Conservation (phyloP, 2,888 invertebrate species). For the Epicampocera succincta region DNA sequence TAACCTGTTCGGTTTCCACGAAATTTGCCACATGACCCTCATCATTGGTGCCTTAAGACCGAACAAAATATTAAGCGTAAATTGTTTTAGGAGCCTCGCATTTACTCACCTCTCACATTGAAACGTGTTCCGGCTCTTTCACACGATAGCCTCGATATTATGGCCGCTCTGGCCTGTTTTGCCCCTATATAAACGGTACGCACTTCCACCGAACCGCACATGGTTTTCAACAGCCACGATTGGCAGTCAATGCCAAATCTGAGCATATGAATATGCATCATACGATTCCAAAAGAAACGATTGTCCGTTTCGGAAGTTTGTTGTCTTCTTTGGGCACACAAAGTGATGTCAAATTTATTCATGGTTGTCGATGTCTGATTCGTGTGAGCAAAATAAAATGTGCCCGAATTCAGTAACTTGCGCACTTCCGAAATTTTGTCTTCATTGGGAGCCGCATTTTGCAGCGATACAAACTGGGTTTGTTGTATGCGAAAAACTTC, state of each 20-base stretch:
- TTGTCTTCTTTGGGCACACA: constrained; percentile 94
- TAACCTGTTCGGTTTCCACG: constrained; percentile 99
- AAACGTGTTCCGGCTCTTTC: constrained; percentile 99
- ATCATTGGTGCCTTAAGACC: constrained; percentile 91
- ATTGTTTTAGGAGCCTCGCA: too few relatives aligned
- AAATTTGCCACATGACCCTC: constrained; percentile 99
- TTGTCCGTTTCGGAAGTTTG: constrained; percentile 93
- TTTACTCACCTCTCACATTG: constrained; percentile 89
- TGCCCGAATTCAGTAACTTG: constrained; percentile 97
- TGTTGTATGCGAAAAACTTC: constrained; percentile 98
- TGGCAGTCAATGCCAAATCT: constrained; percentile 94
- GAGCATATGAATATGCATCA: constrained; percentile 95
- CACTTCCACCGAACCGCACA: constrained; percentile 99
- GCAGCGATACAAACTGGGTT: constrained; percentile 93
- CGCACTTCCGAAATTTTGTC: constrained; percentile 86
- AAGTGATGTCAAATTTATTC: constrained; percentile 92
- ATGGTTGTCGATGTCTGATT: constrained; percentile 73
- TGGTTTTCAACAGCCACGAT: constrained; percentile 95
- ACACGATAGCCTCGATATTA: constrained; percentile 97
- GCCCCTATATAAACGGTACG: constrained; percentile 99
- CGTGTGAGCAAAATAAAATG: constrained; percentile 94
- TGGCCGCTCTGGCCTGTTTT: constrained; percentile 95
- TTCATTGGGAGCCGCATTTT: constrained; percentile 86
- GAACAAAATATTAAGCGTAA: too few relatives aligned
- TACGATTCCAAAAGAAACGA: constrained; percentile 99